A percentile compares a stretch with the other conserved stretches of the same genome.
Conservation (phyloP, 2,113 vertebrate genomes). For the Solenodon paradoxus region DNA sequence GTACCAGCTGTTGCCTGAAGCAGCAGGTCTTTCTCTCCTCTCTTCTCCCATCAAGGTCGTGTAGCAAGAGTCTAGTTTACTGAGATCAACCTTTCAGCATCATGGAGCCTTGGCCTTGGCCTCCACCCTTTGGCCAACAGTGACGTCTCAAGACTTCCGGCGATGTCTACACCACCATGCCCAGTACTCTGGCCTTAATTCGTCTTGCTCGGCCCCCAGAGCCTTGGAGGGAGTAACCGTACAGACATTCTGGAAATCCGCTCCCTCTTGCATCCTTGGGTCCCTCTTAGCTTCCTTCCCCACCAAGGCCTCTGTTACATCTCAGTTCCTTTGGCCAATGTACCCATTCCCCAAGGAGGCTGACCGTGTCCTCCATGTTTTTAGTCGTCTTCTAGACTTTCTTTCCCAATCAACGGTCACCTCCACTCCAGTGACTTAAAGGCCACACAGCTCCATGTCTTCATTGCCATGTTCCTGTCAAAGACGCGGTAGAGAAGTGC, state of each 20-base stretch:
- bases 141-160: background rate
- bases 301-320: rapidly evolving
- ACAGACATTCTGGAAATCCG: background rate
- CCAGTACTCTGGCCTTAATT: background rate
- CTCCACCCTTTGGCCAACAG: background rate
- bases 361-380: no score
- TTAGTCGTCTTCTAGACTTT: no score
- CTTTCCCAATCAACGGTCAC: no score
- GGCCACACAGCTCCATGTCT: no score
- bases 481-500: no score
- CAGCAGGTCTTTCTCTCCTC: background rate
- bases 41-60: background rate
- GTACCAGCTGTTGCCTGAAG: no score
- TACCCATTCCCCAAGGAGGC: background rate
- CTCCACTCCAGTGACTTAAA: no score
- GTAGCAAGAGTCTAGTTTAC: background rate
- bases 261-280: background rate
- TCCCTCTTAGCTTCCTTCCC: no score
- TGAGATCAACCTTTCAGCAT: background rate
- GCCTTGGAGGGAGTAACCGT: background rate
- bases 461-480: no score
- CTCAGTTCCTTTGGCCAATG: background rate
- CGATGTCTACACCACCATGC: background rate
- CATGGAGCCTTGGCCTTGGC: background rate
- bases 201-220: background rate